These are phyloP conservation scores for Oncorhynchus kisutch DNA, from an alignment of 2,113 vertebrate genomes.

Conservation along the genomic window DNA sequence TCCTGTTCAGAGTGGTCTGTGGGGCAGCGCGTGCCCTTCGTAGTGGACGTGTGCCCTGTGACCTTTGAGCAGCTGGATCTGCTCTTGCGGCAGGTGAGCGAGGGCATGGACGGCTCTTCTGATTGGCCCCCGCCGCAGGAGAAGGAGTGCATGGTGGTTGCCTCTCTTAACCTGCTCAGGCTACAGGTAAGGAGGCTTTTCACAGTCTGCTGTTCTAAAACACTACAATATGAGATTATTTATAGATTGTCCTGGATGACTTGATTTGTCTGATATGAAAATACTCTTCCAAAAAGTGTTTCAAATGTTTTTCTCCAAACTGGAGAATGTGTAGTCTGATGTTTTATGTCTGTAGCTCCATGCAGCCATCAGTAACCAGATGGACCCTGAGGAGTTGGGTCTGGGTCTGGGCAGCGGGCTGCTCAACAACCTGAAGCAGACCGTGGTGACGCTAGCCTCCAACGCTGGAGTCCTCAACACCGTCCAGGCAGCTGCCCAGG, in stretches of 20 bases:
- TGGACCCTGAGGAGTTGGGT: constrained; percentile 91
- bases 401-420: constrained; percentile 89
- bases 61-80: constrained; percentile 97
- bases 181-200: constrained; percentile 80
- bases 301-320: background rate
- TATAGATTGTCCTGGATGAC: too few relatives aligned
- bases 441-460: constrained; percentile 91
- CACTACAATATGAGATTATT: too few relatives aligned
- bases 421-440: constrained; percentile 96
- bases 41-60: constrained; percentile 93
- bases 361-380: constrained; percentile 94
- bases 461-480: constrained; percentile 92
- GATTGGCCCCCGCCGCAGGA: constrained; percentile 98
- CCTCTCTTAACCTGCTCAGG: constrained; percentile 88
- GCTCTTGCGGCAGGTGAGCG: constrained; percentile 89
- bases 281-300: rapidly evolving
- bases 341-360: constrained; percentile 79
- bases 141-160: constrained; percentile 96
- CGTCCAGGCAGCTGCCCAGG: constrained; percentile 89
- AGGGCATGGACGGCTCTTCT: constrained; percentile 94
- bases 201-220: too few relatives aligned
- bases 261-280: too few relatives aligned
- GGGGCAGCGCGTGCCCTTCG: constrained; percentile 92
- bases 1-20: constrained; percentile 97
- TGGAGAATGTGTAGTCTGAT: background rate